Evolutionary conservation across 2,888 invertebrate species (phyloP).

Genomic region (Tetragonula carbonaria): DNA sequence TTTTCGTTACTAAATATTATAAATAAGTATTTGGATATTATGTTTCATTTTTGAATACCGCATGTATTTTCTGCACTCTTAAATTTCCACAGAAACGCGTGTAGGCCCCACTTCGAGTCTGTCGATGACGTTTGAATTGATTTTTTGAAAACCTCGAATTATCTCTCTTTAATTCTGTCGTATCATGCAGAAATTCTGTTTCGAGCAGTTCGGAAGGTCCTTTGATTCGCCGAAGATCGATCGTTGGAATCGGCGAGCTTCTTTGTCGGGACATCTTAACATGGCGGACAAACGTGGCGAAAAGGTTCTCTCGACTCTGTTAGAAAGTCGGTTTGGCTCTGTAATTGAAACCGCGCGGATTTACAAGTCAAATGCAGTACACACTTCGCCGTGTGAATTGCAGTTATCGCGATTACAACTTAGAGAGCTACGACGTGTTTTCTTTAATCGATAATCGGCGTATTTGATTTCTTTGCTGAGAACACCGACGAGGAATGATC

Average conservation of each 20-base stretch:
- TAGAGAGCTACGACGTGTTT: conserved; percentile 25
- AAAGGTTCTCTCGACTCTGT: conserved; percentile 12
- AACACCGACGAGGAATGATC: not conserved
- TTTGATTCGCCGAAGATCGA: not conserved
- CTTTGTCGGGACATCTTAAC: not conserved
- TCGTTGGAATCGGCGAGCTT: not conserved
- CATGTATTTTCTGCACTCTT: no score
- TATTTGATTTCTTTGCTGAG: not conserved
- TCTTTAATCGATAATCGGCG: not conserved
- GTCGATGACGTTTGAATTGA: not conserved
- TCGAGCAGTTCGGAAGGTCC: not conserved
- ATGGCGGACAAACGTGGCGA: not conserved
- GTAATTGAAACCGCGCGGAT: conserved; percentile 46
- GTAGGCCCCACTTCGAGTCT: no score
- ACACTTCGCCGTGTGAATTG: conserved; percentile 27
- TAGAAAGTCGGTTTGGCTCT: conserved; percentile 38
- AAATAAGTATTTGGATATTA: no score
- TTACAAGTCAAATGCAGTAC: conserved; percentile 54
- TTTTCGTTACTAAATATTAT: no score
- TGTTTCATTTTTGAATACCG: no score
- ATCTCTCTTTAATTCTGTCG: not conserved
- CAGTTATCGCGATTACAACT: conserved; percentile 27
- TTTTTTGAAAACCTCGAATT: not conserved
- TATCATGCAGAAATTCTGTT: not conserved
- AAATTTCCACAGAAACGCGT: no score